A percentile compares a stretch with the other conserved stretches of the same genome.
phyloP scores from a whole-genome alignment of 2,888 invertebrate species.

The Caenorhabditis becei region DNA sequence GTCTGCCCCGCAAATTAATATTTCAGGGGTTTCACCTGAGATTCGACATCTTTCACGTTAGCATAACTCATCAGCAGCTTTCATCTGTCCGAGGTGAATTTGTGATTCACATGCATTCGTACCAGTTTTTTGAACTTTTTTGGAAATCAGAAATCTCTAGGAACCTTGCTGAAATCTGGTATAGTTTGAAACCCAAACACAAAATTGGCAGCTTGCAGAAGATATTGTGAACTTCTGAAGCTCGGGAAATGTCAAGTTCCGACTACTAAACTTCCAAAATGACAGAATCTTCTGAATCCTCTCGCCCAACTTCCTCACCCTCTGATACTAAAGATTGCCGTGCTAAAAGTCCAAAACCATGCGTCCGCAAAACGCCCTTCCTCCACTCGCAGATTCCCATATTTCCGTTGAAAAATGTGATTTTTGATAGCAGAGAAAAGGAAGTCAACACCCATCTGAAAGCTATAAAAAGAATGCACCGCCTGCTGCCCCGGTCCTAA shows the following conservation, averaged over 20 bases:
- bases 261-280: no score
- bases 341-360: no score
- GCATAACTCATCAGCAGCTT: conserved; percentile 41
- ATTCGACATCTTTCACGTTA: conserved; percentile 37
- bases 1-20: conserved; percentile 27
- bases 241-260: no score
- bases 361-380: no score
- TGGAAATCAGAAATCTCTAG: not conserved
- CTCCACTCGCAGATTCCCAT: no score
- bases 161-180: not conserved
- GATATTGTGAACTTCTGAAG: no score
- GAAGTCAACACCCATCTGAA: not conserved
- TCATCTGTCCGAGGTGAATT: conserved; percentile 17
- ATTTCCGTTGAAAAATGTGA: not conserved
- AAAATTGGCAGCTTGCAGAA: no score
- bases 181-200: no score
- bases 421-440: conserved; percentile 15
- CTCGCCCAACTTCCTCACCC: no score
- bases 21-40: conserved; percentile 30
- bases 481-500: not conserved
- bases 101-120: not conserved
- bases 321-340: no score
- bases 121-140: not conserved
- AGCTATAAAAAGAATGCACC: not conserved
- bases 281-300: no score